Evolutionary conservation across 23 tunicate species (phyloP), one percentile per base, ranked within the genome.

Genomic region (Clavelina lepadiformis): DNA sequence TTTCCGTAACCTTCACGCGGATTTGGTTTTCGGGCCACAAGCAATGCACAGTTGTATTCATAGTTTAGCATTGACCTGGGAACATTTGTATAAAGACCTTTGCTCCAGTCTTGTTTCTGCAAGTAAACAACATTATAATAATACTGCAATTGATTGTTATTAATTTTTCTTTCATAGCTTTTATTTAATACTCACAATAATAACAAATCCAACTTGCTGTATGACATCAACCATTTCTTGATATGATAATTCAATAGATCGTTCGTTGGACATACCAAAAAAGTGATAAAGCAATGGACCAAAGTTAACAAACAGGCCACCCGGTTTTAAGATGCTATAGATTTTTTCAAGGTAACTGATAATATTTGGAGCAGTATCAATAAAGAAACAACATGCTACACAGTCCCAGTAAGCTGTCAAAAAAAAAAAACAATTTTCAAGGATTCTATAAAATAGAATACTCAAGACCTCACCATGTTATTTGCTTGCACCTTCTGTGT

Each of bases 211-310:
- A 70, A 89, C 61, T 46, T 79, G 41, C 52, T 69, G 69, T 2
- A 71, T 55, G 28, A 81, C 74, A 3, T 63, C 67, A 33, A 81
- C 2, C 28, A 87, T 76, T 62, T 93, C 88, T 57, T 93, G 94
- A 32, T 68, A 93, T 3, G 88, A 78, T 30, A 93, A 68, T 61
- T 93, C 98, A 33, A 93, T 65, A 2, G 87, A 78, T 5, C 76
- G 33, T 62, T 93, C 94, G 26, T 79, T 69, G 1, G 79, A 63
- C 77, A 85, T 74, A 53, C 89, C 82, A 35, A 63, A 71, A 54
- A 78, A 93, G 56, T 93, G 98, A 50, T 93, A 93, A 1, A 93
- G 56, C 33, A 93, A 64, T 1, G 98, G 98, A 15, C 98, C 98
- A 13, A 83, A 53, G 46, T 93, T 93, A 23, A 93, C 88, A 85